phyloP scores from a whole-genome alignment of 1,140 invertebrate species.

The Macrobrachium rosenbergii region DNA sequence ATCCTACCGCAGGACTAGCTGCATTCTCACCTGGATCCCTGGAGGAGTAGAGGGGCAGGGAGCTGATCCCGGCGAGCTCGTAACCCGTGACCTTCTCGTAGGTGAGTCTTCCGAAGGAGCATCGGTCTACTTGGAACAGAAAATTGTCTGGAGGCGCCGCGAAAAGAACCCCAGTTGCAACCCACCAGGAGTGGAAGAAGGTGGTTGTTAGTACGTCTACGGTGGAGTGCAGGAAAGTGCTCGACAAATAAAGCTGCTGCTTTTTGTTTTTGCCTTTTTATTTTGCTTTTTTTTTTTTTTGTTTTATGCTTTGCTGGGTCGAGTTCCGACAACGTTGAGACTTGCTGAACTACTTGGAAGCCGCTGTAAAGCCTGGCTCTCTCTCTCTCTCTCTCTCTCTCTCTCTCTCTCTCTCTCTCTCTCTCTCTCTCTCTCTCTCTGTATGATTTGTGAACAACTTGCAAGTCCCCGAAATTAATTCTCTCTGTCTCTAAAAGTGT shows the following conservation, averaged over 20 bases:
- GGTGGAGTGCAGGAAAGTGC: background rate
- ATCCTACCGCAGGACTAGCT: too few relatives aligned
- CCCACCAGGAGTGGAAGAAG: slow-evolving; percentile 43
- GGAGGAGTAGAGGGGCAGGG: slow-evolving; percentile 68
- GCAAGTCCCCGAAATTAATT: too few relatives aligned
- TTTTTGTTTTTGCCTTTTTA: background rate
- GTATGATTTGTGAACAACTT: too few relatives aligned
- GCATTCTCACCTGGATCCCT: slow-evolving; percentile 60
- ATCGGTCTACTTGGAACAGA: slow-evolving; percentile 63
- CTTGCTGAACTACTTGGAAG: background rate
- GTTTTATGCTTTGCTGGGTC: background rate
- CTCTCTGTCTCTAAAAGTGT: too few relatives aligned
- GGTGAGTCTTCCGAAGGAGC: slow-evolving; percentile 69
- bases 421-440: too few relatives aligned
- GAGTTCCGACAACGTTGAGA: background rate
- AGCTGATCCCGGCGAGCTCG: slow-evolving; percentile 69
- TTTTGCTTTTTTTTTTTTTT: background rate
- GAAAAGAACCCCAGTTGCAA: background rate
- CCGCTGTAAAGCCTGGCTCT: background rate
- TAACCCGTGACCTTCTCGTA: slow-evolving; percentile 72
- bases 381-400: background rate
- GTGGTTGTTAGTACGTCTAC: background rate
- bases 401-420: background rate
- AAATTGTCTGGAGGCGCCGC: slow-evolving; percentile 46
- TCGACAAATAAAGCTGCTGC: background rate